These are phyloP conservation scores for Lypha dubia DNA, from an alignment of 2,888 invertebrate species.

Conservation along the genomic window DNA sequence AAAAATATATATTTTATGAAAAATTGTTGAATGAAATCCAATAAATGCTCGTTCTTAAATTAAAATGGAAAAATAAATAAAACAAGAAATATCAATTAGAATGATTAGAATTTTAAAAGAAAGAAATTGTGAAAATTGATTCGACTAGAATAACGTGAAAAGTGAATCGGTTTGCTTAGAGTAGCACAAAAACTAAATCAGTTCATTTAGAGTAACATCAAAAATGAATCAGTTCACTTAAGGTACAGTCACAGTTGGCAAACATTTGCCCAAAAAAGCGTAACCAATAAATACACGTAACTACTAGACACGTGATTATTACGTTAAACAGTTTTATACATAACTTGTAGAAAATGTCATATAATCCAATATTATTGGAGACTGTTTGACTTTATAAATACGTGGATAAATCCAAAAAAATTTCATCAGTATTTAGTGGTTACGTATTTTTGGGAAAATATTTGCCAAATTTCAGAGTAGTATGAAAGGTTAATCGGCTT, in stretches of 20 bases:
- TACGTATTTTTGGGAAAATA: too few relatives aligned
- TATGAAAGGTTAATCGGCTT: not conserved
- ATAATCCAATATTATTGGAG: too few relatives aligned
- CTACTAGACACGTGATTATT: too few relatives aligned
- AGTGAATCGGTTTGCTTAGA: not conserved
- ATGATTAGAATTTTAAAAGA: not conserved
- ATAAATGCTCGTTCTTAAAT: slow-evolving; percentile 49
- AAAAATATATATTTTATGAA: slow-evolving; percentile 1
- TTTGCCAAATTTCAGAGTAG: too few relatives aligned
- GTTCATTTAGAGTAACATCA: not conserved
- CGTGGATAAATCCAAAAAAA: too few relatives aligned
- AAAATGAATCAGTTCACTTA: not conserved
- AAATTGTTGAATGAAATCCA: slow-evolving; percentile 65
- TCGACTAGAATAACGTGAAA: not conserved
- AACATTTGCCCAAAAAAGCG: too few relatives aligned
- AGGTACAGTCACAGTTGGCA: too few relatives aligned
- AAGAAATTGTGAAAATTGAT: not conserved
- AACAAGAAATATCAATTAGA: slow-evolving; percentile 15
- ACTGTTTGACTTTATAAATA: too few relatives aligned
- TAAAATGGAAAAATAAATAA: slow-evolving; percentile 34
- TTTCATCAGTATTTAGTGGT: too few relatives aligned
- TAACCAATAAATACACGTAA: too few relatives aligned
- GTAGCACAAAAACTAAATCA: not conserved
- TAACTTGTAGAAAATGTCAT: too few relatives aligned
- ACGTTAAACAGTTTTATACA: too few relatives aligned